phyloP scores from a whole-genome alignment of 2,888 invertebrate species.

The Eupithecia centaureata region DNA sequence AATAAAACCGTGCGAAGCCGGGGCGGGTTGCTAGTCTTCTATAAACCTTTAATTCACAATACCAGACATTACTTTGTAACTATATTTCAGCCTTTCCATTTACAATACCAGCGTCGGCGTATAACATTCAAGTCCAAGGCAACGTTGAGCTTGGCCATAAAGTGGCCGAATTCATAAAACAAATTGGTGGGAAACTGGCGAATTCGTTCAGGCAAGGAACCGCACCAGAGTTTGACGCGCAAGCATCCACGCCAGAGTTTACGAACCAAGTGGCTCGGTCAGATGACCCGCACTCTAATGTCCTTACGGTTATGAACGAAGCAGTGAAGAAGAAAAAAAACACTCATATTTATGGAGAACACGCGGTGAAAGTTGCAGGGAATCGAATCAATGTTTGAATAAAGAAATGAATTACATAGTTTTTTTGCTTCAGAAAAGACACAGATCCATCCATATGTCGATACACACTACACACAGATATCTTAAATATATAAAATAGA shows the following conservation, averaged over 20 bases:
- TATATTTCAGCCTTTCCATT: slow-evolving; percentile 10
- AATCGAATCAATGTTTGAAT: slow-evolving; percentile 1
- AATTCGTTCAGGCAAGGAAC: not conserved
- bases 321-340: not conserved
- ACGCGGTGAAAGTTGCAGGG: slow-evolving; percentile 7
- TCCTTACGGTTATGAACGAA: not conserved
- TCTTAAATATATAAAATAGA: too few relatives aligned
- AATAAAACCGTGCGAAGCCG: too few relatives aligned
- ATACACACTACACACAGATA: too few relatives aligned
- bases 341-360: slow-evolving; percentile 47
- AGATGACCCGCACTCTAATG: not conserved
- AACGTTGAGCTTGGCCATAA: slow-evolving; percentile 38
- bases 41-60: too few relatives aligned
- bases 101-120: slow-evolving; percentile 7
- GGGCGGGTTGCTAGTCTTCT: too few relatives aligned
- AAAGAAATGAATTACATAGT: not conserved
- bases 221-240: not conserved
- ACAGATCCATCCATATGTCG: too few relatives aligned
- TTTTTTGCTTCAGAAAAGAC: too few relatives aligned
- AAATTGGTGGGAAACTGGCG: not conserved
- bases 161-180: slow-evolving; percentile 20
- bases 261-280: not conserved
- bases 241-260: too few relatives aligned
- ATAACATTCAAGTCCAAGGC: slow-evolving; percentile 41
- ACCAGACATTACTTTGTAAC: too few relatives aligned